Evolutionary conservation across 2,888 invertebrate genomes (phyloP), one percentile per base, ranked within the genome.

Genomic region (Ganaspis brasiliensis): DNA sequence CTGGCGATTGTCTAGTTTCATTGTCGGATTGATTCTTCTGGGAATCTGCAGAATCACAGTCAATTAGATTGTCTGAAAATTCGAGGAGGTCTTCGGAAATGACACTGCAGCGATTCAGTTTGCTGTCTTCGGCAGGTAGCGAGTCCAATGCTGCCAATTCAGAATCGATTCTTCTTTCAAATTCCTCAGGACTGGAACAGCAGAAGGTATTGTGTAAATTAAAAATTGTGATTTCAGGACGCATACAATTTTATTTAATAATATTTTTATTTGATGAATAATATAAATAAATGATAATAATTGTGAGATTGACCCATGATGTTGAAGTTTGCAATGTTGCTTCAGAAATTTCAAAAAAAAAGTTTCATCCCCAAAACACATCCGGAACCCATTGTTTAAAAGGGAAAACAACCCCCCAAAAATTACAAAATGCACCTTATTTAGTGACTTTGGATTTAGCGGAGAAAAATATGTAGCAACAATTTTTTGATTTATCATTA

Each of bases 141-240:
- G 93, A 92, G 85, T 94, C 95, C 79, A 94, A 85, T 14, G 94
- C 94, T 57, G 94, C 93, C 79, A 95, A 87, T 84, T 94, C 93
- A 8, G 93, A 94, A 77, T 94, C 94, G 78, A 95, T 94, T 81
- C 94, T 93, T 81, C 93, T 93, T 83, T 95, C 94, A 85, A 94
- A 95, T 86, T 93, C 92, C 67, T 91, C 91, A 21, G 91, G 89
- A 72, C 91, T 91, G 80, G 19, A 87, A 76, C 4, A 55, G 10
- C 21, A 19, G 31, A 16, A 2, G 61, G 6, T 49, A 3, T n/a
- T 49, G n/a, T 16, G 12, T 2, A 49, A n/a, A 0, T n/a, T 45
- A 71, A 0, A n/a, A 40, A 55, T 56, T 12, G 56, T 19, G 8
- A 55, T 24, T 40, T 31, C 55, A 35, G 35, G 35, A 40, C 12